Evolutionary conservation across 2,797 vertebrate genomes (phyloP), one percentile per base, ranked within the genome.

Genomic region (Carcharodon carcharias): DNA sequence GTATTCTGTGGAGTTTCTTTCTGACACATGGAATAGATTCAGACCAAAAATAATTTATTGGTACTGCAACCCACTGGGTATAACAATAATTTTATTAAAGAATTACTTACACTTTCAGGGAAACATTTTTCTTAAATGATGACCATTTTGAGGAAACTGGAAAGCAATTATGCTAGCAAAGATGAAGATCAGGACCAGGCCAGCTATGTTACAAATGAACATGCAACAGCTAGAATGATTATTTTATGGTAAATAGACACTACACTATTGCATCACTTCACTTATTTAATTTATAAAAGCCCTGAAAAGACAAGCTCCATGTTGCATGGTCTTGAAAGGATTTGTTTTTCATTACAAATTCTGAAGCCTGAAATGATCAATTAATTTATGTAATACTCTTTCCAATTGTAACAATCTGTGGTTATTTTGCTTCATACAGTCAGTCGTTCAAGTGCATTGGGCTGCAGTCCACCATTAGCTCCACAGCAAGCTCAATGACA

Each of bases 321-420:
- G 16, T 95, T 95, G 14, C 14, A 58, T 16, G 26, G 28, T 71
- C 71, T 54, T 95, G 67, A 56, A 56, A 73, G 28, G 69, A 71
- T 95, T 71, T 77, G 94, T 54, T 77, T 95, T 95, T 97, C 97
- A 97, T 98, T 2, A 16, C 96, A 96, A 96, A 96, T 96, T 97
- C 96, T 96, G 1, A 96, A 96, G 88, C 96, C 96, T 97, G 96
- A 96, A 97, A 97, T 96, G 97, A 96, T 97, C 97, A 96, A 89
- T 96, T 96, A 96, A 67, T 93, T 93, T 93, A 67, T 96, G 97
- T 96, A 31, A 95, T 0, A 4, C 88, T 96, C 96, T 96, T 96
- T 99, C 99, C 96, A 95, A 54, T 56, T 71, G 40, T 95, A 71
- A 56, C 56, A 95, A 54, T 77, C 28, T 56, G 12, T 35, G 50